These are phyloP conservation scores for Triops cancriformis DNA, from an alignment of 1,140 invertebrate genomes.

Conservation along the genomic window DNA sequence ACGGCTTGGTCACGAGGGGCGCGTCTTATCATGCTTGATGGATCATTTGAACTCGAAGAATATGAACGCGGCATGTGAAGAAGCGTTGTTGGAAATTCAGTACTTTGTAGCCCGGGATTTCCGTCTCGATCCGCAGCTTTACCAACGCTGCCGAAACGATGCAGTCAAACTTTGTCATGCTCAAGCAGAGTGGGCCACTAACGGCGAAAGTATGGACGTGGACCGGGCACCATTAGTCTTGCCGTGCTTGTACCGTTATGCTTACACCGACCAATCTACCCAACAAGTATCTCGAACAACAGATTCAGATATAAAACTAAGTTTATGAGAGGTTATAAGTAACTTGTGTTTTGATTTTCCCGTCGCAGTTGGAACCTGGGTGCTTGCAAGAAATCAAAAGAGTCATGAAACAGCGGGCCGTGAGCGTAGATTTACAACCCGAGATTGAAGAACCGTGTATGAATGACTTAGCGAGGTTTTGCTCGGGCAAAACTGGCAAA, in stretches of 20 bases:
- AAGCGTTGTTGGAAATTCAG: conserved; percentile 86
- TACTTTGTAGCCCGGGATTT: conserved; percentile 94
- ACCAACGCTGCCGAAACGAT: conserved; percentile 76
- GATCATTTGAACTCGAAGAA: conserved; percentile 70
- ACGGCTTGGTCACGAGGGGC: conserved; percentile 40
- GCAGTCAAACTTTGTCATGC: conserved; percentile 73
- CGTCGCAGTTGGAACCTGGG: conserved; percentile 35
- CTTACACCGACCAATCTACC: conserved; percentile 61
- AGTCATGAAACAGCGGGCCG: conserved; percentile 84
- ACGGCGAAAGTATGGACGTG: conserved; percentile 54
- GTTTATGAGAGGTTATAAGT: neutral
- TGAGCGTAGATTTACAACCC: conserved; percentile 84
- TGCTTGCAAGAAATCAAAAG: conserved; percentile 68
- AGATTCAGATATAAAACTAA: neutral
- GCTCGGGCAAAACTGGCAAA: conserved; percentile 70
- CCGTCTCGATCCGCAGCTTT: conserved; percentile 81
- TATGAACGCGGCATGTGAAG: conserved; percentile 84
- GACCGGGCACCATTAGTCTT: conserved; percentile 69
- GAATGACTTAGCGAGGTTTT: conserved; percentile 69
- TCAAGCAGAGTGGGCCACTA: conserved; percentile 58
- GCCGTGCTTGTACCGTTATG: conserved; percentile 83
- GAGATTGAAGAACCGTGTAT: conserved; percentile 87
- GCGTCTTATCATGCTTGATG: conserved; percentile 88
- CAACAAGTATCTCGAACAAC: conserved; percentile 39
- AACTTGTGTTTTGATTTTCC: conserved; percentile 18